These are phyloP conservation scores for Typhlomys cinereus DNA, from an alignment of 2,113 vertebrate species.

Conservation along the genomic window DNA sequence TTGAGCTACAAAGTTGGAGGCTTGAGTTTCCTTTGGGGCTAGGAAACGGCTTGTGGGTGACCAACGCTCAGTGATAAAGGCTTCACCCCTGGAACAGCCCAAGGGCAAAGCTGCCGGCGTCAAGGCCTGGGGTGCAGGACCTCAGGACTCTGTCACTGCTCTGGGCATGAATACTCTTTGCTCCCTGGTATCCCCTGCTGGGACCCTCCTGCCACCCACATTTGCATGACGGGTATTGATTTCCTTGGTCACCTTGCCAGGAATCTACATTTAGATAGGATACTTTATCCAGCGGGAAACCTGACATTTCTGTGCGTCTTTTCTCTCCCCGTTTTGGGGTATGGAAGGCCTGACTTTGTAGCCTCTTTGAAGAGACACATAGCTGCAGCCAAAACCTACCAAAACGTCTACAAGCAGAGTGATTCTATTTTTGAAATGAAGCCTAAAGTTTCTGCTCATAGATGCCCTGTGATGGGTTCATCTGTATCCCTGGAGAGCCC, in stretches of 20 bases:
- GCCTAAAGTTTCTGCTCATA: background rate
- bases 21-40: constrained; percentile 19
- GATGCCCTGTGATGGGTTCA: background rate
- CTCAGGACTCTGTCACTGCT: too few relatives aligned
- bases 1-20: constrained; percentile 51
- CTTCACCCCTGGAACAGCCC: background rate
- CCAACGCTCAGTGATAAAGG: constrained; percentile 44
- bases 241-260: constrained; percentile 75
- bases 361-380: constrained; percentile 53
- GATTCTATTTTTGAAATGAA: constrained; percentile 38
- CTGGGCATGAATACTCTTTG: background rate
- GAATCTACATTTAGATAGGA: constrained; percentile 86
- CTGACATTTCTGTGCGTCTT: constrained; percentile 74
- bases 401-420: constrained; percentile 57
- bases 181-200: background rate
- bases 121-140: background rate
- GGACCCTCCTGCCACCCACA: constrained; percentile 44
- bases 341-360: constrained; percentile 58
- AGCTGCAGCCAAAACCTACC: constrained; percentile 54
- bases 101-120: background rate
- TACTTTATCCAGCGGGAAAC: constrained; percentile 74
- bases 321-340: constrained; percentile 38
- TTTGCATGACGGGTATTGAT: constrained; percentile 73
- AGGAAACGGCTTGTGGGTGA: constrained; percentile 3
- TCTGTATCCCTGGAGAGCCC: constrained; percentile 36